Evolutionary conservation across 2,888 invertebrate genomes (phyloP), one percentile per base, ranked within the genome.

Genomic region (Cephonodes hylas): DNA sequence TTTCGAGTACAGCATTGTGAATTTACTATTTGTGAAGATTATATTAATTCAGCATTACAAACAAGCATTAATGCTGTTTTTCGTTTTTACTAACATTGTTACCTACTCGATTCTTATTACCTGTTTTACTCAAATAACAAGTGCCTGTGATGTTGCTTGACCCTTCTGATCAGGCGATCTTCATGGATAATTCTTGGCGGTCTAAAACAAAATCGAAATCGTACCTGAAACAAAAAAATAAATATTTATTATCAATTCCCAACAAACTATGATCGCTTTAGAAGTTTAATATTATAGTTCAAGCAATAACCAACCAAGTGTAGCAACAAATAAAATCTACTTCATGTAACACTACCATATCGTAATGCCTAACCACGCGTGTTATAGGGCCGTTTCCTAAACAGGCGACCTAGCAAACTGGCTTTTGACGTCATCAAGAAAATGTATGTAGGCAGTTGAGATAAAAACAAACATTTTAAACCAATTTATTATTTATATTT

Each of bases 331-430:
- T 60, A 60, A 42, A 42, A 13, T 58, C 59, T 34, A 59, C 62
- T 58, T 62, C 60, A 61, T 62, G 63, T 46, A 68, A 69, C 64
- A 70, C 1, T 3, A n/a, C 13, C 13, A 25, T 22, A 38, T 10
- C 25, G 42, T 23, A 42, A 38, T 38, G 38, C 23, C 38, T 25
- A 31, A 46, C 60, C 42, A 34, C 80, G 77, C 79, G 79, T 81
- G 80, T 66, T 70, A 64, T 68, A 65, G 72, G 69, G 71, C 69
- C 69, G 70, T 81, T 79, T 76, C 67, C 72, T 66, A 73, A 71
- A 72, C 73, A 72, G 65, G 68, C 74, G 71, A 80, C 74, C 75
- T 69, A 72, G 69, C 71, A 73, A 76, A 73, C 73, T 73, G 73
- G 75, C 76, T 76, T 68, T 18, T 66, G 64, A 64, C 68, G 63